Base-by-base conservation (phyloP, 2,797 vertebrate genomes). In the Sphaeramia orbicularis region DNA sequence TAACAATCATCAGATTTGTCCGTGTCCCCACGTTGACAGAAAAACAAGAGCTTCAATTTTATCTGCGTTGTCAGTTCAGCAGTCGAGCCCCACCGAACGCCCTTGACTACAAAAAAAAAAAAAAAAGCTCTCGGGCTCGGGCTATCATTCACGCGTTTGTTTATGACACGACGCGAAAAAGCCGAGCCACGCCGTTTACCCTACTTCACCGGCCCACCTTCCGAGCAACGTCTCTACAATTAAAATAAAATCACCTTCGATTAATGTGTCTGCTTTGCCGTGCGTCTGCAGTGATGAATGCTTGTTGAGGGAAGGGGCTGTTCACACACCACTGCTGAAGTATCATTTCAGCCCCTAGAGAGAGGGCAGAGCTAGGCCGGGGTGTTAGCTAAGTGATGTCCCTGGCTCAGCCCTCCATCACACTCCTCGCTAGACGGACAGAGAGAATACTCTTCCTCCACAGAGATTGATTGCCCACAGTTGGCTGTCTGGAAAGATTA, bases 1-100 rank as follows among this genome's bases (percentile, higher is more conserved):
- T 87, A 91, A 88, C 90, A 92, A 93, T 93, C 92, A 92, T 92
- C 90, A 79, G 87, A 92, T 92, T 92, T 92, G 89, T 86, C 91
- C 89, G 78, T 89, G 88, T 89, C 86, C 66, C 87, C 81, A 71
- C 86, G 86, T 75, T 91, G 91, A 91, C 85, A 86, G 89, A 92
- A 90, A 90, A 92, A 92, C 84, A 90, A 81, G 84, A 74, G 80
- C 76, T 79, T 88, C 80, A 72, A 36, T 88, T 89, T 87, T 85
- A 91, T 90, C 80, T 71, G 82, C 72, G 38, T 42, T 83, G 88
- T 89, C 86, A 86, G 76, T 86, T 89, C 85, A 72, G 80, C 75
- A 79, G 63, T 65, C 75, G 73, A 58, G 76, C 76, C 66, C 50
- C 69, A 58, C 57, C 24, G 59, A 74, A 81, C 58, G 81, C 69